Evolutionary conservation across 2,797 vertebrate species (phyloP), one percentile per base, ranked within the genome.

Genomic region (Pangasius larnaudii): DNA sequence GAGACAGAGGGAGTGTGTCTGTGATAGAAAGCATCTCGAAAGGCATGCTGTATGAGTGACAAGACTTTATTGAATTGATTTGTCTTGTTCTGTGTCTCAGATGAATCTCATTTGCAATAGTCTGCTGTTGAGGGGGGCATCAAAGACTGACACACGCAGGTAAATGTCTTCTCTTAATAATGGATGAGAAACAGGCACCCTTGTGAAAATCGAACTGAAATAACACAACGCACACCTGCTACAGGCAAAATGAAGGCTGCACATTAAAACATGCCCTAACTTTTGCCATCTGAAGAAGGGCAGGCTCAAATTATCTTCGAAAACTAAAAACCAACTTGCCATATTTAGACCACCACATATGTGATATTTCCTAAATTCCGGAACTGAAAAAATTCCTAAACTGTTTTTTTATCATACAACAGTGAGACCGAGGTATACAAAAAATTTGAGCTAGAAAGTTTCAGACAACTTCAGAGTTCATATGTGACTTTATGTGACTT

Each of bases 31-130:
- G 77, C 49, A 87, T 86, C 88, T 86, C 89, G 85, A 88, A 94
- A 91, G 93, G 93, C 91, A 92, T 89, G 89, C 80, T 67, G 90
- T 88, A 84, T 94, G 94, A 95, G 91, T 94, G 94, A 95, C 95
- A 95, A 95, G 95, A 94, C 93, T 92, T 94, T 94, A 95, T 94
- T 95, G 94, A 94, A 95, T 95, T 95, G 93, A 95, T 96, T 95
- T 96, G 94, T 94, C 92, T 93, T 93, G 92, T 92, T 94, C 92
- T 27, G 90, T 91, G 92, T 91, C 93, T 93, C 91, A 90, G 94
- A 95, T 94, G 92, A 96, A 95, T 94, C 94, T 95, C 93, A 95
- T 96, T 94, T 94, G 94, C 93, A 92, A 92, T 78, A 90, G 46
- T 89, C 83, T 93, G 94, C 94, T 94, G 94, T 93, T 84, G 58